Evolutionary conservation across 2,113 vertebrate species (phyloP).

Genomic region (Gracilinanus agilis): DNA sequence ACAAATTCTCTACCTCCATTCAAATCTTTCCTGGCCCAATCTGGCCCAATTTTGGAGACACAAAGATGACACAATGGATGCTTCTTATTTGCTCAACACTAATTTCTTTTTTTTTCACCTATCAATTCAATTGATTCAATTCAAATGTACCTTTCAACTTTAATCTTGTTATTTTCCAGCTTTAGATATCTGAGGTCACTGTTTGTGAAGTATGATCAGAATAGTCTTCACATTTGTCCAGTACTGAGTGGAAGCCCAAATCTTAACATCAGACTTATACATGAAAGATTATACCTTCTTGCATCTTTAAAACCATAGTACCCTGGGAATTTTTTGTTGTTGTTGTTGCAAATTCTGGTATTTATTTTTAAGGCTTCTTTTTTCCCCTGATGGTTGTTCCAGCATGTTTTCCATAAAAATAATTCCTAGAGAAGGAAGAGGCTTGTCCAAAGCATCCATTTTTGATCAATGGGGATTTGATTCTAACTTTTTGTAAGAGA

Average conservation of each 20-base stretch:
- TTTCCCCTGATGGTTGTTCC: background rate
- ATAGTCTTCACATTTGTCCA: background rate
- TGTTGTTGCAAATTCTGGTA: background rate
- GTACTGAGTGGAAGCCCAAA: background rate
- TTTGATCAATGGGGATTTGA: slow-evolving; percentile 28
- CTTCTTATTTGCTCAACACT: slow-evolving; percentile 6
- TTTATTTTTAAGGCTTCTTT: background rate
- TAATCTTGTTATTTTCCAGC: slow-evolving; percentile 4
- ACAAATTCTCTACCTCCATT: slow-evolving; percentile 11
- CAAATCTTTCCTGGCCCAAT: slow-evolving; percentile 41
- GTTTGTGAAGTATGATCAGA: background rate
- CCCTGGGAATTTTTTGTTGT: background rate
- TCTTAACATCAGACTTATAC: background rate
- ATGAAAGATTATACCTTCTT: background rate
- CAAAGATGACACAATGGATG: slow-evolving; percentile 12
- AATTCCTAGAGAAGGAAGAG: background rate
- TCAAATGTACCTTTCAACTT: no score
- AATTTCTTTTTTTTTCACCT: no score
- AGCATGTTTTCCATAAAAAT: background rate
- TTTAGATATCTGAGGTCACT: background rate
- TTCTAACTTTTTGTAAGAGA: slow-evolving; percentile 11
- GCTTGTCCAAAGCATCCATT: background rate
- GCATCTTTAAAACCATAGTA: background rate
- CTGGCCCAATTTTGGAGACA: slow-evolving; percentile 12
- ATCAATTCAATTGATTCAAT: slow-evolving; percentile 27